Base-by-base conservation (phyloP, 2,113 vertebrate species). In the Passer domesticus region DNA sequence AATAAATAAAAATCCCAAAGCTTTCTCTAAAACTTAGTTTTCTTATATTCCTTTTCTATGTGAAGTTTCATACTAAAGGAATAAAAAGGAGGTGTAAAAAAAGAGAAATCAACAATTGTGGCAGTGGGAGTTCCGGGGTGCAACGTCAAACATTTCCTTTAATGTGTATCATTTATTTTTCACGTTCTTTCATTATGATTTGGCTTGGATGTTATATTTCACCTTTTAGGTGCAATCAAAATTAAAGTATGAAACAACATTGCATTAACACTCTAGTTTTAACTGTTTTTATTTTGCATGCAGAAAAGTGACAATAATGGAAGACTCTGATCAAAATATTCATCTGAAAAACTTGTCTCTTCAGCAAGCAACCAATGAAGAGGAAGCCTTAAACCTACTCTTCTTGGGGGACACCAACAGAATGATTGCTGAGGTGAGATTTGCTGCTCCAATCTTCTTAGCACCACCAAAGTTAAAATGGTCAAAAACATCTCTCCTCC, bases 401-500 rank as follows among this genome's bases (percentile, higher is more conserved):
- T 99, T 99, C 92, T 95, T 99, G 44, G 99, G 99, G 33, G 99
- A 99, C 95, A 99, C 99, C 74, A 99, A 99, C 96, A 99, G 99
- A 52, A 99, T 99, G 98, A 99, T 99, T 92, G 99, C 99, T 72
- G 99, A 99, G 98, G 99, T 99, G 90, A 98, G 97, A 59, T 68
- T 30, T 79, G 13, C 33, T 80, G 39, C 27, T 82, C 41, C 19
- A 70, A 25, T 68, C 84, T 50, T 19, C 18, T 52, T 91, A 72
- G 13, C 5, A 44, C 5, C 6, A 46, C 17, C 22, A 58, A 14
- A 55, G 31, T 79, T 78, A 90, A 85, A 92, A 76, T 72, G 17
- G 7, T 78, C 56, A 67, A 63, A 83, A 87, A 49, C 8, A 20
- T 85, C 11, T 70, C 23, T 44, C 5, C 21, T 50, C 6, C 15